A percentile compares a stretch with the other conserved stretches of the same genome.
Evolutionary conservation across 2,113 vertebrate species (phyloP).

Genomic region (Emydocephalus ijimae): DNA sequence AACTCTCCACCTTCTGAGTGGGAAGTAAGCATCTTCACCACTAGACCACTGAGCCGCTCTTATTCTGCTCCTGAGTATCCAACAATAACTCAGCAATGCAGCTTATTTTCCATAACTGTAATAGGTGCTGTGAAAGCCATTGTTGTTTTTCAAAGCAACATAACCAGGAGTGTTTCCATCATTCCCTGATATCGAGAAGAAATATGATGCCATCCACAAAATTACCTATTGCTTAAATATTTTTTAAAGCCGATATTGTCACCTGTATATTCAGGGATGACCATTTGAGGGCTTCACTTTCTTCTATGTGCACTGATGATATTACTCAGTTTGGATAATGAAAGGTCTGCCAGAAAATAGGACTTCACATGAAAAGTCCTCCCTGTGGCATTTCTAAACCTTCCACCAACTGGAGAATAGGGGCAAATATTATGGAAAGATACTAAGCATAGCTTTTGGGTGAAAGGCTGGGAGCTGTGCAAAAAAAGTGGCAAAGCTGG

Average conservation of each 20-base stretch:
- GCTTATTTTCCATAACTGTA: not conserved
- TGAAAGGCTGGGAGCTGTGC: not conserved
- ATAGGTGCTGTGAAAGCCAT: not conserved
- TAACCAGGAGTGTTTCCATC: not conserved
- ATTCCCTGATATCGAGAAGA: not conserved
- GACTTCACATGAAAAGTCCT: not conserved
- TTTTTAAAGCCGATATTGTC: not conserved
- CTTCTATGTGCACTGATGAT: not conserved
- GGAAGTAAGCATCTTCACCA: no score
- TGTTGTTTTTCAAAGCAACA: not conserved
- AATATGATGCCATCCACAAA: not conserved
- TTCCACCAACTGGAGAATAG: not conserved
- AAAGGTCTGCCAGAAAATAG: not conserved
- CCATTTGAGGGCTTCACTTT: not conserved
- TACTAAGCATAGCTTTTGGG: not conserved
- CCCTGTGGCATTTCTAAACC: not conserved
- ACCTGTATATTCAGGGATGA: not conserved
- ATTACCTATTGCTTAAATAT: not conserved
- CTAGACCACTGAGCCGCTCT: not conserved
- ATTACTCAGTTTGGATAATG: not conserved
- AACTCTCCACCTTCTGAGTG: not conserved
- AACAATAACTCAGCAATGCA: not conserved
- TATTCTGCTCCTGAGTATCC: not conserved
- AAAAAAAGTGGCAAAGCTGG: not conserved
- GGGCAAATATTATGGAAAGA: not conserved